Conservation (phyloP, 2,797 vertebrate species). For the Ptychobarbus kaznakovi region DNA sequence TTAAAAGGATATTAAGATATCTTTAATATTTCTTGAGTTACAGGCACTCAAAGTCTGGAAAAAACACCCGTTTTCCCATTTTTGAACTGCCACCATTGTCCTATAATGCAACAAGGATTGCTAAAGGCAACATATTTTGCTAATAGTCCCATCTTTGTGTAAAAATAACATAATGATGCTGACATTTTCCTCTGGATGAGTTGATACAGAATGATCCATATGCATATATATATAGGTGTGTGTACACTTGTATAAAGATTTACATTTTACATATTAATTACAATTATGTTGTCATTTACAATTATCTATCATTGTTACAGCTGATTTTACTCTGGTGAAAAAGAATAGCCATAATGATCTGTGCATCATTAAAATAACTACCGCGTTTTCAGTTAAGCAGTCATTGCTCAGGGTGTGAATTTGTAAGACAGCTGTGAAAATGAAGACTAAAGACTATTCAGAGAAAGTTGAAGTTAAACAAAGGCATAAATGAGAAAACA, state of each 20-base stretch:
- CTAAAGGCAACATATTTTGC: neutral
- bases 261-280: neutral
- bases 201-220: neutral
- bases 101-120: neutral
- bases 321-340: neutral
- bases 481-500: neutral
- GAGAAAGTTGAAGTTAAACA: constrained; percentile 17
- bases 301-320: neutral
- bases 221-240: neutral
- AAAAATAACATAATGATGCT: neutral
- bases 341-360: neutral
- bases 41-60: neutral
- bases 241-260: neutral
- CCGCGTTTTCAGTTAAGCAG: neutral
- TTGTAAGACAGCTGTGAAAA: neutral
- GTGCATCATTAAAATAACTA: constrained; percentile 19
- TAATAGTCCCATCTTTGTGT: neutral
- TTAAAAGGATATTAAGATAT: neutral
- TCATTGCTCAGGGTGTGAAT: constrained; percentile 14
- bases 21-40: neutral
- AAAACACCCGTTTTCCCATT: neutral
- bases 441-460: neutral
- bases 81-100: neutral
- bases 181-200: neutral
- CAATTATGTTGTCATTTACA: neutral